Percentiles rank a stretch among this genome's conserved stretches.
These are phyloP conservation scores for Halictus quadricinctus DNA, from an alignment of 2,888 invertebrate genomes.

Conservation along the genomic window DNA sequence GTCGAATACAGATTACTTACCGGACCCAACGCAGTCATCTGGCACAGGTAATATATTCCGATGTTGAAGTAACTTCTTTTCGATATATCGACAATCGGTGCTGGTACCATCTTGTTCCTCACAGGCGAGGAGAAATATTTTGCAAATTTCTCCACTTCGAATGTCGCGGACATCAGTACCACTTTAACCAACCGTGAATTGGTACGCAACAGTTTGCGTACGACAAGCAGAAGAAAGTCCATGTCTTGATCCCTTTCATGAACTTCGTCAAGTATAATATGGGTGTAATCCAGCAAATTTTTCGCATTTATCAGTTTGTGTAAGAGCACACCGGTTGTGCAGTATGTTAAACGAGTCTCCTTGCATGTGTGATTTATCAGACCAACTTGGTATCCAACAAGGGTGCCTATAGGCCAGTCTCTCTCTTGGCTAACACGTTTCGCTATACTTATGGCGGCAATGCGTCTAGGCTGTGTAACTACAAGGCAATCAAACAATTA, in stretches of 20 bases:
- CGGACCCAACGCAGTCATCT: constrained; percentile 72
- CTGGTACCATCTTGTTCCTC: constrained; percentile 79
- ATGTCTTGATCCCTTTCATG: constrained; percentile 95
- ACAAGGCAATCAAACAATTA: constrained; percentile 6
- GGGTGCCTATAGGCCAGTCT: constrained; percentile 90
- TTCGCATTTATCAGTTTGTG: constrained; percentile 89
- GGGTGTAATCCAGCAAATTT: constrained; percentile 91
- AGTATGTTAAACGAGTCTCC: constrained; percentile 87
- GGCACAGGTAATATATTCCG: constrained; percentile 86
- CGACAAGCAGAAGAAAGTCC: constrained; percentile 93
- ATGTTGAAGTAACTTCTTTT: constrained; percentile 84
- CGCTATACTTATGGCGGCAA: constrained; percentile 96
- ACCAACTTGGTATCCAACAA: constrained; percentile 95
- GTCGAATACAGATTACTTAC: constrained; percentile 61
- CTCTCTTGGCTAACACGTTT: constrained; percentile 92
- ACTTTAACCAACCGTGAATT: constrained; percentile 88
- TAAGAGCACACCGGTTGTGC: constrained; percentile 88
- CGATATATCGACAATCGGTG: constrained; percentile 85
- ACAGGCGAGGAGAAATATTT: constrained; percentile 83
- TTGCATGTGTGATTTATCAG: constrained; percentile 85
- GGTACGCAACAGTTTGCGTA: constrained; percentile 89
- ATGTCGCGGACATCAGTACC: constrained; percentile 97
- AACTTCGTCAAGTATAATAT: constrained; percentile 90
- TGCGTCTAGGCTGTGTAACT: constrained; percentile 96
- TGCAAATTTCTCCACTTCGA: constrained; percentile 85